Base-by-base conservation (phyloP, 1,140 invertebrate genomes). In the Calycopis cecrops region DNA sequence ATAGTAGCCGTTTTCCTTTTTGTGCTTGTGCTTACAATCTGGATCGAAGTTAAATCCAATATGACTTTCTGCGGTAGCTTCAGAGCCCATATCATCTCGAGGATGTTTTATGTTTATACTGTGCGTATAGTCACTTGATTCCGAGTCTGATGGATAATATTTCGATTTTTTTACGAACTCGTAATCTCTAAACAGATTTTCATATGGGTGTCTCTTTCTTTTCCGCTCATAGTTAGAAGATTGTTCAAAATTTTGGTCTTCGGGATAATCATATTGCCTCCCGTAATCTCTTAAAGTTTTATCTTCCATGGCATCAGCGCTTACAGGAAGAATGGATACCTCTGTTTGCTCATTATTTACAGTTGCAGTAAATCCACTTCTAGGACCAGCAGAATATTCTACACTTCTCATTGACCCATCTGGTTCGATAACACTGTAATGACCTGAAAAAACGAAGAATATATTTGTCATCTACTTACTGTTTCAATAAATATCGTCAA, bases 321-420 rank as follows among this genome's bases (percentile, higher is more conserved):
- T 58, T 54, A 64, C 62, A 49, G 49, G 34, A 8, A 49, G 37
- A 52, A 49, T 38, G 42, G 59, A 53, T 48, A 54, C 34, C 33
- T 55, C 56, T 51, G 34, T 40, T 14, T 49, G 61, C 54, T 81
- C 71, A 59, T 70, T 83, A 58, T 80, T 83, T 11, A 80, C 69
- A 33, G 69, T 61, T 44, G 78, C 78, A 55, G 67, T 71, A 55
- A 87, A 87, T 51, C 87, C 87, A 57, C 67, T 77, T 17, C 76
- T 71, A 14, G 84, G 79, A 42, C 88, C 82, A 28, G 86, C 81
- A 14, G 83, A 82, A 63, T 90, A 90, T 56, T 88, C 79, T 48
- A 88, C 88, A 60, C 83, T 76, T 59, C 87, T 75, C 52, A 81
- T 73, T 48, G 84, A 83, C 11, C 88, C 88, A 64, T 89, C 88